Base-by-base conservation (phyloP, 2,113 vertebrate genomes). In the Mellivora capensis region DNA sequence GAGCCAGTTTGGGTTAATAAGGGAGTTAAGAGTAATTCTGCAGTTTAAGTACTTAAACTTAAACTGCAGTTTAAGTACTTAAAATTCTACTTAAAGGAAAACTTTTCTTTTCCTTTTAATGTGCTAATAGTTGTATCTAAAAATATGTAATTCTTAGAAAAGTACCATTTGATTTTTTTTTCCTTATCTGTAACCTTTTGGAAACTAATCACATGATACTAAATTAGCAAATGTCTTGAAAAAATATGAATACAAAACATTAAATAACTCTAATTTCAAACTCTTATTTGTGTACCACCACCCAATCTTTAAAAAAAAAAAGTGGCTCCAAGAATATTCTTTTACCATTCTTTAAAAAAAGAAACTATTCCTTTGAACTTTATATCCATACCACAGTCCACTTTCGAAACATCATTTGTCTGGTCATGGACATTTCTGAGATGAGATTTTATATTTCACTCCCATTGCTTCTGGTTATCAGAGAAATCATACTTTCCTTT, bases 401-500 rank as follows among this genome's bases (percentile, higher is more conserved):
- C 96, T 98, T 97, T 97, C 93, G 97, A 98, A 98, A 98, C 88
- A 96, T 98, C 94, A 93, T 97, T 98, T 98, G 93, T 99, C 98
- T 99, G 98, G 97, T 99, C 99, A 91, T 98, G 98, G 80, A 99
- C 98, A 77, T 98, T 99, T 97, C 99, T 99, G 98, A 99, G 96
- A 71, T 99, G 99, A 96, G 99, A 98, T 97, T 99, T 99, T 83
- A 99, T 99, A 98, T 99, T 99, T 98, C 99, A 98, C 98, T 99
- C 99, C 99, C 99, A 99, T 77, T 99, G 99, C 98, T 99, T 99
- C 99, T 99, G 99, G 99, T 99, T 99, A 98, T 99, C 99, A 96
- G 99, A 99, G 99, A 99, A 99, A 13, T 99, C 99, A 98, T 99
- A 99, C 97, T 99, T 99, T 98, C 99, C 99, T 99, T 99, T 99